A percentile compares a stretch with the other conserved stretches of the same genome.
phyloP scores from a whole-genome alignment of 2,113 vertebrate genomes.

The Petroica traversi region DNA sequence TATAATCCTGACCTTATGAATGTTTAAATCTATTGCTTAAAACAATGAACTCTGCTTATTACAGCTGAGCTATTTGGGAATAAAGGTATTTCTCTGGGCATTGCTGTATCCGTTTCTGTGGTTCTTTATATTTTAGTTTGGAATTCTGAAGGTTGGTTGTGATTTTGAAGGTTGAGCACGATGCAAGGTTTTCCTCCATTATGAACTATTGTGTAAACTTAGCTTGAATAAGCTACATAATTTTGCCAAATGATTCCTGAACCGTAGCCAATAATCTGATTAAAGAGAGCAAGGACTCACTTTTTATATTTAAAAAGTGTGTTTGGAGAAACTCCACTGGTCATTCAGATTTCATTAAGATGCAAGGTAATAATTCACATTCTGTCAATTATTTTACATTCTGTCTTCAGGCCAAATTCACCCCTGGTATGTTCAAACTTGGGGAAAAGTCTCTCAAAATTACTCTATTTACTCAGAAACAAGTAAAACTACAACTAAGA shows the following conservation, averaged over 20 bases:
- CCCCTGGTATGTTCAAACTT: background rate
- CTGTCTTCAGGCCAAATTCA: constrained; percentile 26
- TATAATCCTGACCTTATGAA: background rate
- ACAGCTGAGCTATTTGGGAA: background rate
- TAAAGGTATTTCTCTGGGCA: constrained; percentile 26
- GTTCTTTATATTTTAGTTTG: constrained; percentile 24
- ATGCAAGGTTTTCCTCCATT: constrained; percentile 35
- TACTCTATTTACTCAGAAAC: background rate
- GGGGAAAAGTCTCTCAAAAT: background rate
- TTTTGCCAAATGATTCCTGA: constrained; percentile 61
- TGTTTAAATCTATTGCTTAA: background rate
- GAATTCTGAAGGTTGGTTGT: constrained; percentile 1
- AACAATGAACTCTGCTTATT: background rate
- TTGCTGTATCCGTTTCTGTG: constrained; percentile 9
- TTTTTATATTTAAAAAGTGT: constrained; percentile 48
- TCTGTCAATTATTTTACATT: background rate
- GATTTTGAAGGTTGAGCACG: constrained; percentile 28
- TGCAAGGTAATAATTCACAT: constrained; percentile 41
- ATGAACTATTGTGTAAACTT: constrained; percentile 56
- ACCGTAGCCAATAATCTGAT: constrained; percentile 54
- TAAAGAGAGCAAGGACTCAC: constrained; percentile 44
- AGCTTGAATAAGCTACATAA: constrained; percentile 37
- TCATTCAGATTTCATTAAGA: constrained; percentile 59
- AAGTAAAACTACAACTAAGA: background rate
- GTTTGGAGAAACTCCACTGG: constrained; percentile 54